Base-by-base conservation (phyloP, 2,888 invertebrate species). In the Nemurella pictetii region DNA sequence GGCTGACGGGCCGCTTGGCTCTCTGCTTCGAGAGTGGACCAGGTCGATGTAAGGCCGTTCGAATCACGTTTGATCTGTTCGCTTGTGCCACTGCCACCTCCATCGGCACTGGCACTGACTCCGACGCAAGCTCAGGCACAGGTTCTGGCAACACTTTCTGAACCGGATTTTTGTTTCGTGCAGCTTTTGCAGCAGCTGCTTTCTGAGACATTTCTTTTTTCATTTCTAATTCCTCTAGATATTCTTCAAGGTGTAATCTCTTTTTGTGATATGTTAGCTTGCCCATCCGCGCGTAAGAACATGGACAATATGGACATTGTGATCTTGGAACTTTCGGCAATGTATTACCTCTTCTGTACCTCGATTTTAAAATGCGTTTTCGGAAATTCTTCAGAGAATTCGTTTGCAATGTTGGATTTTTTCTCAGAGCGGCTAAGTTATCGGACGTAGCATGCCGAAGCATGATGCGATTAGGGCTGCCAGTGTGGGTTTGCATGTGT, bases 401-500 rank as follows among this genome's bases (percentile, higher is more conserved):
- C 9, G 30, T 0, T 0, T 7, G n/a, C 4, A 27, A 27, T 15
- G 20, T 12, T 1, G 55, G 55, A 20, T 20, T 55, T 55, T 12
- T 55, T 20, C 55, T 7, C 1, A 20, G 9, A 20, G 55, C 20
- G 20, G 55, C 9, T 20, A 12, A 12, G 1, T 7, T 20, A 20
- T 55, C 55, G 9, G 20, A 20, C 20, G 9, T 55, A 55, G 55
- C 15, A 15, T 20, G 55, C 55, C 20, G 55, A 20, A 55, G 1
- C 9, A 1, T 55, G 55, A 20, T 20, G 1, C 9, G 5, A 55
- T 20, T 12, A 12, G 20, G 2, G 20, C 20, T 55, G 1, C 55
- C 55, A 15, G n/a, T 5, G 72, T 85, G 85, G 0, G 30, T 36
- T 20, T 84, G 78, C 81, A 30, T 80, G 30, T 85, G 85, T 28